Conservation (phyloP, 2,888 invertebrate species). For the Elmis aenea region DNA sequence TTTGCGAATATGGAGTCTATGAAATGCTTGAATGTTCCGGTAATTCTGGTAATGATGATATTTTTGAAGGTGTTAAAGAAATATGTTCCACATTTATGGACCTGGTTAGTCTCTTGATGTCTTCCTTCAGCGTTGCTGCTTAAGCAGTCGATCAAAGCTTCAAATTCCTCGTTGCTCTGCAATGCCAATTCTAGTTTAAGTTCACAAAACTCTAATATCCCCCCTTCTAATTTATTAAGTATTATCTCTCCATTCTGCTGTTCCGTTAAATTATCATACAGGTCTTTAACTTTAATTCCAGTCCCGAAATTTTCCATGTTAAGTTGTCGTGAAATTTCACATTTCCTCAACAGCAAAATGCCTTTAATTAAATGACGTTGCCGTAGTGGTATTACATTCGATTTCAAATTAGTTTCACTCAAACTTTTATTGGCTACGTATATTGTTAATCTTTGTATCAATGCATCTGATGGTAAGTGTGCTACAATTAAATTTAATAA, state of each 20-base stretch:
- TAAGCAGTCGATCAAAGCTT: slow-evolving; percentile 25
- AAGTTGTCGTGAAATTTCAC: slow-evolving; percentile 23
- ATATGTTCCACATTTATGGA: slow-evolving; percentile 31
- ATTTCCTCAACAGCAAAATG: slow-evolving; percentile 26
- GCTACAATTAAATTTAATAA: slow-evolving; percentile 8
- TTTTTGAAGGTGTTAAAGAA: slow-evolving; percentile 34
- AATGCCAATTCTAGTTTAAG: slow-evolving; percentile 29
- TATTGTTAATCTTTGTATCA: too few species aligned
- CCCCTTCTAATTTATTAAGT: slow-evolving; percentile 15
- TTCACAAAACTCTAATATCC: slow-evolving; percentile 20
- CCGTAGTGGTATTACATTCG: slow-evolving; percentile 23
- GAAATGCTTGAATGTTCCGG: too few species aligned
- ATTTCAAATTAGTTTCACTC: slow-evolving; percentile 25
- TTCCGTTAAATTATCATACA: slow-evolving; percentile 15
- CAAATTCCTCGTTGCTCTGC: slow-evolving; percentile 24
- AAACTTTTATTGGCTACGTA: slow-evolving; percentile 18
- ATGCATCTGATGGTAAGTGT: too few species aligned
- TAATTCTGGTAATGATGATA: slow-evolving; percentile 27
- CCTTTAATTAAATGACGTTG: slow-evolving; percentile 35
- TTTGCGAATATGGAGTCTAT: too few species aligned
- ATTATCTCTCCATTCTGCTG: slow-evolving; percentile 4
- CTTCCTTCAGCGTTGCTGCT: slow-evolving; percentile 25
- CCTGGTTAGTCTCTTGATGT: slow-evolving; percentile 25
- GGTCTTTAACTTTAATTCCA: slow-evolving; percentile 7
- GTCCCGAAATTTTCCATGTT: slow-evolving; percentile 19